phyloP scores from a whole-genome alignment of 2,113 vertebrate species.

The Pterocles burchelli region DNA sequence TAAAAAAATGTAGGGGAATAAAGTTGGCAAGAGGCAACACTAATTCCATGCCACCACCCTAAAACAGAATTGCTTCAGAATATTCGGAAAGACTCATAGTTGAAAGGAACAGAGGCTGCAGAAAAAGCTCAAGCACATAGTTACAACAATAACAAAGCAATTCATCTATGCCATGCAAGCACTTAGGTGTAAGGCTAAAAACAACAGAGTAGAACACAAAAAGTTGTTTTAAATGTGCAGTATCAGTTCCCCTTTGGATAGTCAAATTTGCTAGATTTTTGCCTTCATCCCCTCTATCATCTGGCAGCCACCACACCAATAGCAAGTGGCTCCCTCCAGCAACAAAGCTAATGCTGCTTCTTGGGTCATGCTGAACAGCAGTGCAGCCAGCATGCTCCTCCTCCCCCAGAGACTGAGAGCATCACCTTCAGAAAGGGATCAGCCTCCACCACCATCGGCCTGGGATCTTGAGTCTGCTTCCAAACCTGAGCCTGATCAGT shows the following conservation, averaged over 20 bases:
- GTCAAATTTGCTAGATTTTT: not conserved
- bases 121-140: conserved; percentile 88
- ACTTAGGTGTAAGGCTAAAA: conserved; percentile 75
- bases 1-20: conserved; percentile 91
- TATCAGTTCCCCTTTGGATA: conserved; percentile 43
- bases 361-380: not conserved
- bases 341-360: conserved; percentile 10
- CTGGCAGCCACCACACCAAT: not conserved
- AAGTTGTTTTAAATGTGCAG: conserved; percentile 81
- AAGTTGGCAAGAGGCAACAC: conserved; percentile 94
- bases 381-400: conserved; percentile 13
- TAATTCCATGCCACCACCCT: conserved; percentile 99
- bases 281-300: not conserved
- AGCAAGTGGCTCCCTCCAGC: not conserved
- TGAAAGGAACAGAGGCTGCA: conserved; percentile 89
- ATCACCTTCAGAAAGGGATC: conserved; percentile 32
- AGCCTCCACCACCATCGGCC: not conserved
- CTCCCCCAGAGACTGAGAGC: not conserved
- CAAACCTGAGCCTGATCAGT: conserved; percentile 26
- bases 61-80: conserved; percentile 99
- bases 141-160: conserved; percentile 79
- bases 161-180: conserved; percentile 82
- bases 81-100: conserved; percentile 95
- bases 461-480: conserved; percentile 20
- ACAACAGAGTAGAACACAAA: conserved; percentile 69